phyloP scores from a whole-genome alignment of 2,888 invertebrate genomes.

The Drosophila phalerata region DNA sequence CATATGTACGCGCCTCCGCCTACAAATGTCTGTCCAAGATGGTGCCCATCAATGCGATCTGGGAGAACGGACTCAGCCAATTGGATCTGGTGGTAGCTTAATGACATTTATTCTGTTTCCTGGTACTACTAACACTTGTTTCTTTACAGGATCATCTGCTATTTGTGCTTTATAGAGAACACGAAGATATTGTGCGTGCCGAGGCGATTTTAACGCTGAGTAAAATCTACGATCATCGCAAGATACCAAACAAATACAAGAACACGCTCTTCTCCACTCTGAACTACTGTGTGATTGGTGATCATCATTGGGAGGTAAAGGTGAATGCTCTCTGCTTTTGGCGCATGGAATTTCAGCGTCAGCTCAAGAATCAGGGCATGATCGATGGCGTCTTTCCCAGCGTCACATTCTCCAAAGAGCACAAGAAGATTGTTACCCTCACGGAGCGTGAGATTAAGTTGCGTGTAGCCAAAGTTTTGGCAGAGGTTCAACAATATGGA shows the following conservation, averaged over 20 bases:
- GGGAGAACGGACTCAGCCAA: constrained; percentile 88
- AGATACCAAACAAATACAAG: constrained; percentile 87
- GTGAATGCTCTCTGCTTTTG: constrained; percentile 90
- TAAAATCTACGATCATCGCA: constrained; percentile 89
- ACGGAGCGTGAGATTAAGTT: constrained; percentile 87
- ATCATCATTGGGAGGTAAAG: constrained; percentile 94
- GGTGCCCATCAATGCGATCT: constrained; percentile 88
- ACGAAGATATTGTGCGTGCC: constrained; percentile 91
- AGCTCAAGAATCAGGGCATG: constrained; percentile 92
- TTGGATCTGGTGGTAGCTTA: constrained; percentile 88
- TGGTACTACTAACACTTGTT: constrained; percentile 46
- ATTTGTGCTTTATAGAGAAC: constrained; percentile 88
- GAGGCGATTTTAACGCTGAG: constrained; percentile 90
- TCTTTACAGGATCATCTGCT: constrained; percentile 86
- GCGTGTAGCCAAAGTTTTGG: constrained; percentile 89
- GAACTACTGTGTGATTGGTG: constrained; percentile 89
- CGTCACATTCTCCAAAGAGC: constrained; percentile 92
- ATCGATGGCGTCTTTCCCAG: constrained; percentile 92
- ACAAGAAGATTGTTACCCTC: constrained; percentile 91
- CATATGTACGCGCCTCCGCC: constrained; percentile 92
- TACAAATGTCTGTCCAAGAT: constrained; percentile 90
- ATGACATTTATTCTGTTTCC: neutral
- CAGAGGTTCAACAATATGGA: constrained; percentile 89
- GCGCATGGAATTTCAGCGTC: constrained; percentile 89
- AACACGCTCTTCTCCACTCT: constrained; percentile 88